Conservation (phyloP, 2,797 vertebrate genomes). For the Hipposideros larvatus region DNA sequence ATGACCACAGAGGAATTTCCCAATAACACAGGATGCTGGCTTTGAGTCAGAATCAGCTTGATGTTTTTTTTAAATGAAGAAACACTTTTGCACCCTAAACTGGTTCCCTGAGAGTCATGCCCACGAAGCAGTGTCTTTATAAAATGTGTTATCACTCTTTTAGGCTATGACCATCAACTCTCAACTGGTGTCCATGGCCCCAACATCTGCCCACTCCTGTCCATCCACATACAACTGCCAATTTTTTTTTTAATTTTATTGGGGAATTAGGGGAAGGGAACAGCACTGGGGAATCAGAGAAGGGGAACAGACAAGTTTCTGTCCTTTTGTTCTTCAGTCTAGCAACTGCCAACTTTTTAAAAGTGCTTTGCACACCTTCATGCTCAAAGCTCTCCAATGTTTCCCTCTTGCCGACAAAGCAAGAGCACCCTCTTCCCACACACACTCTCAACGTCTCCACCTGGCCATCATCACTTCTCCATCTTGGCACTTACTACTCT, state of each 20-base stretch:
- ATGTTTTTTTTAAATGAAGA: not conserved
- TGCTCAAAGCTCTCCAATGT: not conserved
- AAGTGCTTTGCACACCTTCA: not conserved
- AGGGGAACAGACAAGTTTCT: no score
- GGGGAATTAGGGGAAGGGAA: no score
- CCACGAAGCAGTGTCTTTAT: not conserved
- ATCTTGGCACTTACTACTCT: not conserved
- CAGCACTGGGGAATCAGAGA: no score
- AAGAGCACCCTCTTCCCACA: not conserved
- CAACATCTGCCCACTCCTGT: not conserved
- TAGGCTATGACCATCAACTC: not conserved
- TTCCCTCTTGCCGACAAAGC: not conserved
- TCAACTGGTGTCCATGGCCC: not conserved
- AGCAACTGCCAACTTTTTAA: not conserved
- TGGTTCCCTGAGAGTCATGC: not conserved
- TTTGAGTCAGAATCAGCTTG: not conserved
- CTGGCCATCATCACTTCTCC: not conserved
- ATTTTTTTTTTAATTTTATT: not conserved
- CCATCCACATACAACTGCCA: not conserved
- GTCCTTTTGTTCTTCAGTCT: no score
- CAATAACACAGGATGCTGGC: not conserved
- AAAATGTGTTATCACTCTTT: not conserved
- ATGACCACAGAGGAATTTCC: not conserved
- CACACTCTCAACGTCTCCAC: not conserved
- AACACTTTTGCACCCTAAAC: not conserved